Percentiles rank a stretch among this genome's conserved stretches.
phyloP scores from a whole-genome alignment of 2,888 invertebrate genomes.

The Eudemis profundana region DNA sequence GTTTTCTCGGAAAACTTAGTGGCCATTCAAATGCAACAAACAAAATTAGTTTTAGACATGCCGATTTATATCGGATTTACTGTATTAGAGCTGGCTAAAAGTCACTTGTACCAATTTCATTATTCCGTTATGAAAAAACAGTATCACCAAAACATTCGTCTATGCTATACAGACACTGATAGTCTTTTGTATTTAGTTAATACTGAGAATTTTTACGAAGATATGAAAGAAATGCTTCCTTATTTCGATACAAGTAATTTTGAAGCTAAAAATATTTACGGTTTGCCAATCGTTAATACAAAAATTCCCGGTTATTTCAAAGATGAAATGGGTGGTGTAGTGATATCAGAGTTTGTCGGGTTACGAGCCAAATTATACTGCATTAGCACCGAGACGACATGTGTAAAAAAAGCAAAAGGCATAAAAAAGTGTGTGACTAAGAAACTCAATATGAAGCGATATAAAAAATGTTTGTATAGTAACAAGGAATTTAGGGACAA shows the following conservation, averaged over 20 bases:
- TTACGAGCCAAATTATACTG: constrained; percentile 45
- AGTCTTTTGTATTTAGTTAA: constrained; percentile 35
- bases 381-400: constrained; percentile 28
- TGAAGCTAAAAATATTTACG: constrained; percentile 18
- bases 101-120: background rate
- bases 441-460: too few relatives aligned
- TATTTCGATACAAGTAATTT: constrained; percentile 21
- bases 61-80: background rate
- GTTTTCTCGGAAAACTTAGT: too few relatives aligned
- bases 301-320: constrained; percentile 43
- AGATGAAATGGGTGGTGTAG: constrained; percentile 44
- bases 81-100: background rate
- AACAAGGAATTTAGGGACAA: too few relatives aligned
- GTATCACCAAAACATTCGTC: constrained; percentile 9
- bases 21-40: too few relatives aligned
- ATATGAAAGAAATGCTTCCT: constrained; percentile 28
- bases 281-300: background rate
- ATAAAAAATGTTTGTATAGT: too few relatives aligned
- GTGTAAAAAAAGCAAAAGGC: too few relatives aligned
- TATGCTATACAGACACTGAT: constrained; percentile 43
- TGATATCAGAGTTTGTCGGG: constrained; percentile 43
- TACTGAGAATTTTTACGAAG: constrained; percentile 30
- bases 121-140: background rate
- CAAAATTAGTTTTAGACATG: too few relatives aligned
- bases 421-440: too few relatives aligned